A percentile compares a stretch with the other conserved stretches of the same genome.
Conservation (phyloP, 2,888 invertebrate genomes). For the Drosophila greeni region DNA sequence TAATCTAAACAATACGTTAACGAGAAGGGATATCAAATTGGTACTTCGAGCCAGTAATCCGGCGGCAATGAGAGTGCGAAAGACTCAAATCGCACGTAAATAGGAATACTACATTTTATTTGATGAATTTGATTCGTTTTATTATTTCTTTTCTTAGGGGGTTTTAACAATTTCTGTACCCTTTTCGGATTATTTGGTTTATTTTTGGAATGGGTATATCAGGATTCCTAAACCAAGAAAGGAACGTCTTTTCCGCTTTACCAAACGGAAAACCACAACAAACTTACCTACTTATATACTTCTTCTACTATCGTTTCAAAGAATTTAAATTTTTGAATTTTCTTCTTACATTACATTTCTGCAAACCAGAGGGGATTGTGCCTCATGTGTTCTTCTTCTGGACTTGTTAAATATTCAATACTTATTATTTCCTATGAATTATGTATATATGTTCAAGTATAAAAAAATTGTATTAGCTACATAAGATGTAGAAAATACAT, state of each 20-base stretch:
- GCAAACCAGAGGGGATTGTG: background rate
- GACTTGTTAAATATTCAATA: background rate
- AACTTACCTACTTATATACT: too few relatives aligned
- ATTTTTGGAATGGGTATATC: too few relatives aligned
- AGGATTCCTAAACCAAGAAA: too few relatives aligned
- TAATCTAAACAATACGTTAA: constrained; percentile 10
- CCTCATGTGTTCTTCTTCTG: background rate
- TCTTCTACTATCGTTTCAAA: too few relatives aligned
- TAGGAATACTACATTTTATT: background rate
- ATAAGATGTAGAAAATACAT: background rate
- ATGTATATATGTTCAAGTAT: background rate
- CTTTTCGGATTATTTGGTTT: too few relatives aligned
- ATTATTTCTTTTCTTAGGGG: too few relatives aligned
- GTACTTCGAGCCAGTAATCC: background rate
- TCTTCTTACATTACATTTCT: too few relatives aligned
- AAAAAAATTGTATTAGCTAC: background rate
- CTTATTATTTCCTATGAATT: background rate
- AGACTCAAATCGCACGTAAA: background rate
- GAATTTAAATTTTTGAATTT: too few relatives aligned
- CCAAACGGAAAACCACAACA: too few relatives aligned
- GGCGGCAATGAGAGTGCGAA: background rate
- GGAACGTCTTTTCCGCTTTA: too few relatives aligned
- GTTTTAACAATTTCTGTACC: too few relatives aligned
- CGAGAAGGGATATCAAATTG: background rate
- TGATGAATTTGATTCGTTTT: background rate